Conservation (phyloP, 1,140 invertebrate species). For the Glossosoma conforme region DNA sequence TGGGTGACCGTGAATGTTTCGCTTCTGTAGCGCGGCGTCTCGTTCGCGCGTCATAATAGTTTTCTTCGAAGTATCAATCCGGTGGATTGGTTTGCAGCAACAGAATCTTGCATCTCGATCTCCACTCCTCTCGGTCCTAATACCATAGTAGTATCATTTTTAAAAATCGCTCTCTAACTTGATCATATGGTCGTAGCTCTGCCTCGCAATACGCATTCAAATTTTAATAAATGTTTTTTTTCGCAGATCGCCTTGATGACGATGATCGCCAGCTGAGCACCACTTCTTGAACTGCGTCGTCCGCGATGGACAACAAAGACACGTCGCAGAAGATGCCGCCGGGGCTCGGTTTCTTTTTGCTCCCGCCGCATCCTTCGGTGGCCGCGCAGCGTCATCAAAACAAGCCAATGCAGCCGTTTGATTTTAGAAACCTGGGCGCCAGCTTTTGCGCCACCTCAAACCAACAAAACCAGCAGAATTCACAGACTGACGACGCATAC, state of each 20-base stretch:
- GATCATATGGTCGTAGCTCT: slow-evolving; percentile 2
- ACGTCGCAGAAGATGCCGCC: slow-evolving; percentile 37
- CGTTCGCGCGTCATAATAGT: too few relatives aligned
- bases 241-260: neutral
- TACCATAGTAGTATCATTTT: too few relatives aligned
- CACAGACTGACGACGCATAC: slow-evolving; percentile 27
- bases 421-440: slow-evolving; percentile 49
- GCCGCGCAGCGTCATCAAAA: slow-evolving; percentile 15
- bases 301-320: slow-evolving; percentile 28
- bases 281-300: neutral
- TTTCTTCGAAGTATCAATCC: too few relatives aligned
- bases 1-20: too few relatives aligned
- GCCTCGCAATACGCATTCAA: neutral
- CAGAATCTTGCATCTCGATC: too few relatives aligned
- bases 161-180: neutral
- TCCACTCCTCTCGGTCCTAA: too few relatives aligned
- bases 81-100: too few relatives aligned
- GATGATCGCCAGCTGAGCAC: neutral
- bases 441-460: slow-evolving; percentile 40
- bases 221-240: neutral
- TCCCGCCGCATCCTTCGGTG: slow-evolving; percentile 38
- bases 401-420: slow-evolving; percentile 42
- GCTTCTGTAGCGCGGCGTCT: too few relatives aligned
- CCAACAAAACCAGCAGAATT: too few relatives aligned
- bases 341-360: slow-evolving; percentile 48